Evolutionary conservation across 2,797 vertebrate genomes (phyloP).

Genomic region (Scarus forsteni): DNA sequence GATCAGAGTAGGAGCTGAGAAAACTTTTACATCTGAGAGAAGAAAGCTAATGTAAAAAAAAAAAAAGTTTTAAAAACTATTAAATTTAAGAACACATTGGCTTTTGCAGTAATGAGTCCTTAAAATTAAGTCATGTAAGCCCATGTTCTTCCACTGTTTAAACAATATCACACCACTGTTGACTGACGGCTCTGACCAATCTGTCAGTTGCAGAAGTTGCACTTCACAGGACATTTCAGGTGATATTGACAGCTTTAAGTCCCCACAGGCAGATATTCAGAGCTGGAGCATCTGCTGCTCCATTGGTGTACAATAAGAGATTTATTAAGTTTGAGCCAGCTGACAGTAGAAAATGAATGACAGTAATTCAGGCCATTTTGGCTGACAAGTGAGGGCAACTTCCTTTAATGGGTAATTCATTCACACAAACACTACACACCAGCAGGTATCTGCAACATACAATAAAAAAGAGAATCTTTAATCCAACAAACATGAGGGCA

Average conservation of each 20-base stretch:
- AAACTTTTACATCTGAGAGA: background rate
- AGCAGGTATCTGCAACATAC: background rate
- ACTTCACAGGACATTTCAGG: background rate
- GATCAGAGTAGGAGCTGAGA: background rate
- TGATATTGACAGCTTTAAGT: conserved; percentile 21
- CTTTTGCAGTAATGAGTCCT: background rate
- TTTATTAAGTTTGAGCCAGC: background rate
- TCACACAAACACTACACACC: background rate
- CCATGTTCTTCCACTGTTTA: background rate
- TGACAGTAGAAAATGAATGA: conserved; percentile 12
- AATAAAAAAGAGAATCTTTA: conserved; percentile 1
- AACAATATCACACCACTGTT: background rate
- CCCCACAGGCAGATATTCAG: background rate
- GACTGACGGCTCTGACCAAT: no score
- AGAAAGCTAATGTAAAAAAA: background rate
- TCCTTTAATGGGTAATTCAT: conserved; percentile 28
- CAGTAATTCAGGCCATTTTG: background rate
- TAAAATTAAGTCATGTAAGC: background rate
- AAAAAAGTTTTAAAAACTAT: background rate
- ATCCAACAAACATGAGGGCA: background rate
- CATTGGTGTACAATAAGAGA: background rate
- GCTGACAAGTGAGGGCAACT: background rate
- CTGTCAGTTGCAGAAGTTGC: conserved; percentile 19
- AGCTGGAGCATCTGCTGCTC: background rate
- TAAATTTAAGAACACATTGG: background rate